Conservation (phyloP, 1,140 invertebrate genomes). For the Drosophila tani region DNA sequence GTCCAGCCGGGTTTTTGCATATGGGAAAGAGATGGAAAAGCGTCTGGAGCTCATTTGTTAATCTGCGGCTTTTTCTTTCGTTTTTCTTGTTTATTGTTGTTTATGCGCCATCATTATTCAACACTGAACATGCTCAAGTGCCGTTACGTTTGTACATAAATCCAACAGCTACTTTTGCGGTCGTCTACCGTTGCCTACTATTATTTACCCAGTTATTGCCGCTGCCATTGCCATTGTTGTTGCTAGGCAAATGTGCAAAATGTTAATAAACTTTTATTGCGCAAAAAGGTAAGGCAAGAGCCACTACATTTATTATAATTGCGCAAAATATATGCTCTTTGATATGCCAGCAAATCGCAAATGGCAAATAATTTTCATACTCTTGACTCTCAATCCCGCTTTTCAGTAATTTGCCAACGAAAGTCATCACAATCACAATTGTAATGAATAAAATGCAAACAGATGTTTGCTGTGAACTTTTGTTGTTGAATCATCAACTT, state of each 20-base stretch:
- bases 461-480: slow-evolving; percentile 25
- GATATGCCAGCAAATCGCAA: slow-evolving; percentile 49
- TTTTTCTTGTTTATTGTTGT: slow-evolving; percentile 25
- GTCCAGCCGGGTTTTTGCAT: slow-evolving; percentile 62
- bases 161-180: slow-evolving; percentile 68
- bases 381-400: slow-evolving; percentile 15
- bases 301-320: slow-evolving; percentile 73
- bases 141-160: slow-evolving; percentile 63
- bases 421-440: slow-evolving; percentile 43
- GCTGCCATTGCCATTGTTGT: slow-evolving; percentile 27
- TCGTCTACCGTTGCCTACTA: slow-evolving; percentile 57
- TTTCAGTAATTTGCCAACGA: slow-evolving; percentile 48
- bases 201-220: slow-evolving; percentile 24
- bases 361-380: slow-evolving; percentile 58
- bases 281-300: slow-evolving; percentile 58
- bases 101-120: slow-evolving; percentile 73
- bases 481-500: slow-evolving; percentile 30
- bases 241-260: slow-evolving; percentile 75
- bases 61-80: slow-evolving; percentile 43
- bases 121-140: slow-evolving; percentile 72
- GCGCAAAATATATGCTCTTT: slow-evolving; percentile 52
- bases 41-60: slow-evolving; percentile 66
- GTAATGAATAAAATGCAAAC: slow-evolving; percentile 11
- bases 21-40: slow-evolving; percentile 36
- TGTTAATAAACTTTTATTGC: slow-evolving; percentile 82